phyloP scores from a whole-genome alignment of 35 echinoderm and acorn worm genomes.

The Heliocidaris erythrogramma region DNA sequence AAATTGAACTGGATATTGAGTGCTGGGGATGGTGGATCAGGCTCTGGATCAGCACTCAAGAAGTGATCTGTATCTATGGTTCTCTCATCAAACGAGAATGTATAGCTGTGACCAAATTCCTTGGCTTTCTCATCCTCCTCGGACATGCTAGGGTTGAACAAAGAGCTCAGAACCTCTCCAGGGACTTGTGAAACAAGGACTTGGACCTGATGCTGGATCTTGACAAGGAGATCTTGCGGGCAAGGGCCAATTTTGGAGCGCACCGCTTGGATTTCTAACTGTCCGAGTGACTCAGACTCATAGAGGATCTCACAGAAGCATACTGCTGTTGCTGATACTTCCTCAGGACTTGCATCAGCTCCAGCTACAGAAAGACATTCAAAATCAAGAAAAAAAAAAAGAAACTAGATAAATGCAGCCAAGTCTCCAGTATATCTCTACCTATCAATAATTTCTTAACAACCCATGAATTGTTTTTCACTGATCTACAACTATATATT shows the following conservation, averaged over 20 bases:
- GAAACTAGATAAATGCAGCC: not conserved
- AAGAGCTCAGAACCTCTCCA: not conserved
- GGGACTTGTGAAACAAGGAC: slow-evolving; percentile 65
- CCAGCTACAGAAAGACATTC: slow-evolving; percentile 59
- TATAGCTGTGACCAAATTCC: slow-evolving; percentile 72
- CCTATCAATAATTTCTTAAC: too few species aligned
- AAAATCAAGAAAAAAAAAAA: not conserved
- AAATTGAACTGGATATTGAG: slow-evolving; percentile 45
- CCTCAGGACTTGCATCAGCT: slow-evolving; percentile 65
- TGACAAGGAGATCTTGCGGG: slow-evolving; percentile 14
- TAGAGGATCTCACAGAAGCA: slow-evolving; percentile 67
- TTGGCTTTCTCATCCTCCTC: slow-evolving; percentile 1
- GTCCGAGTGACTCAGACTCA: slow-evolving; percentile 61
- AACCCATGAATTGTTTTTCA: too few species aligned
- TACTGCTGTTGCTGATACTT: slow-evolving; percentile 69
- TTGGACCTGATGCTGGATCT: slow-evolving; percentile 47
- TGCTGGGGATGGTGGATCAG: not conserved
- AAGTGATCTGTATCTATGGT: not conserved
- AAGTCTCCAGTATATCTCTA: not conserved
- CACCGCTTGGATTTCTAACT: slow-evolving; percentile 56
- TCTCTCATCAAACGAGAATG: slow-evolving; percentile 69
- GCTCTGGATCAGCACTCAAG: not conserved
- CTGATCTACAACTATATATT: too few species aligned
- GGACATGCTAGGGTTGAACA: slow-evolving; percentile 32
- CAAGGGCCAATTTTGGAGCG: slow-evolving; percentile 67